Base-by-base conservation (phyloP, 1,140 invertebrate species). In the Laupala kohalensis region DNA sequence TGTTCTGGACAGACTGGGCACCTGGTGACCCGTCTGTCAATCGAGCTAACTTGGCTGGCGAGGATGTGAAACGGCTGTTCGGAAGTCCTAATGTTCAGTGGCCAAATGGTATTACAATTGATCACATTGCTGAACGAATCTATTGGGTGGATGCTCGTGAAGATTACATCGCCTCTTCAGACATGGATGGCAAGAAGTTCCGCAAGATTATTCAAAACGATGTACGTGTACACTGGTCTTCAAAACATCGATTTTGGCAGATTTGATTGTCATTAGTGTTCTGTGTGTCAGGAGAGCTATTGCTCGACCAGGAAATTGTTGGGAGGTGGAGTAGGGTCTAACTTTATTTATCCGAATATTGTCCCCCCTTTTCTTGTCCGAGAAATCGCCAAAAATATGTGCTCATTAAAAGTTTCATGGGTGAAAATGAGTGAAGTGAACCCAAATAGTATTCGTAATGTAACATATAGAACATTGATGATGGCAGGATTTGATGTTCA, bases 1-100 rank as follows among this genome's bases (percentile, higher is more conserved):
- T 97, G 77, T 96, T 94, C 77, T 95, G 94, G 92, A 95, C 94
- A 0, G 95, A 98, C 79, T 97, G 95, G 95, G 91, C 93, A 23
- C 84, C 83, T 15, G 84, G 81, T 30, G 86, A 86, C 74, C 89
- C 93, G 0, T 88, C 89, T 0, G 90, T 98, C 23, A 92, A 92
- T 30, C 80, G 93, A 66, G 90, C 94, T 2, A 90, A 92, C 77
- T 84, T 97, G 72, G 94, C 98, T 80, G 96, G 96, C 0, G 85
- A 81, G 0, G 85, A 93, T 74, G 84, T 90, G 3, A 87, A 85
- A 71, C 83, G 84, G 69, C 79, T 96, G 29, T 90, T 94, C 69
- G 84, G 83, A 1, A 87, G 86, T 74, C 84, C 84, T 6, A 80
- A 76, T 4, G 89, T 95, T 0, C 87, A 90, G 62, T 94, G 93